Base-by-base conservation (phyloP, 2,888 invertebrate species). In the Anoncus sp. region DNA sequence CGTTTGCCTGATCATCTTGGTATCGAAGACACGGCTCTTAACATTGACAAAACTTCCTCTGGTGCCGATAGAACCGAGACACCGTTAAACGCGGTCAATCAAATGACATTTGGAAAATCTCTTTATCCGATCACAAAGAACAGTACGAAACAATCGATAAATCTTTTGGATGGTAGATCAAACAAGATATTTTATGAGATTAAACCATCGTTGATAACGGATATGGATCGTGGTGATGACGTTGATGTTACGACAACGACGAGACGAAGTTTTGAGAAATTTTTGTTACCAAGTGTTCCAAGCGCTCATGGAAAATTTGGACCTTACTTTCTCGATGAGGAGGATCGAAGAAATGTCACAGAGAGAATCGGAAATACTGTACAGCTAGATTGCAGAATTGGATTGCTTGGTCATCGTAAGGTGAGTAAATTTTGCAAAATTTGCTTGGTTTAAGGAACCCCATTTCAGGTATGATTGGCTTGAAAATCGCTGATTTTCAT, bases 301-400 rank as follows among this genome's bases (percentile, higher is more conserved):
- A 90, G 89, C 70, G 90, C 88, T 27, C 86, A 89, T 38, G 91
- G 91, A 14, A 91, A 91, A 74, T 92, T 89, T 62, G 92, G 93
- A 1, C 94, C 94, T 2, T 94, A 93, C 88, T 94, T 94, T 88
- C 93, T 94, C 86, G 93, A 94, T 82, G 94, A 93, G 72, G 90
- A 92, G 22, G 93, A 92, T 72, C 92, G 92, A 47, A 89, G 92
- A 81, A 94, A 94, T 84, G 90, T 94, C 73, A 93, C 94, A 20
- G 93, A 93, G 7, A 91, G 93, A 80, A 93, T 94, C 77, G 94
- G 94, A 62, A 93, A 92, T 77, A 93, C 92, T 22, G 93, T 94
- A 49, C 90, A 92, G 66, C 91, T 94, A 31, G 93, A 94, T 88
- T 94, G 94, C 87, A 92, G 93, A 77, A 93, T 94, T 77, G 94